Base-by-base conservation (phyloP, 2,888 invertebrate species). In the Pyrgus malvae region DNA sequence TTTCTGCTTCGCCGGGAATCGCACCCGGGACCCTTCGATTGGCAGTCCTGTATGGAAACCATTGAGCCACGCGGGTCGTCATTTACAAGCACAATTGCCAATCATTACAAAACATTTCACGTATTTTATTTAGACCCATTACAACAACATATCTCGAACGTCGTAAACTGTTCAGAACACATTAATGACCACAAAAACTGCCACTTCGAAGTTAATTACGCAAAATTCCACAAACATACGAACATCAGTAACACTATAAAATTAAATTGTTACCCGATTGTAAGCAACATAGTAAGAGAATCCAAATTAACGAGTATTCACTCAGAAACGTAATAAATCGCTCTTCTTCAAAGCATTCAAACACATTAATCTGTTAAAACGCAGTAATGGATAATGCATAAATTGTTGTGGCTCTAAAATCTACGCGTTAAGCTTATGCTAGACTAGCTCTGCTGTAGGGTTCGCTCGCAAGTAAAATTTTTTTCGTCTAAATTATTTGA, bases 121-220 rank as follows among this genome's bases (percentile, higher is more conserved):
- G 7, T n/a, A 25, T 42, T 62, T 69, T 71, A 70, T 76, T 67
- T 58, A 61, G 64, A 65, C 75, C 80, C 77, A 79, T 85, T 80
- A 83, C 27, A 19, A n/a, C 37, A 17, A 37, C 16, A 73, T 76
- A 75, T 70, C 67, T 80, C 73, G 48, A 78, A 71, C 72, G 64
- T 68, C 68, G 68, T 77, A 72, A 67, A 67, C 59, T 53, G 51
- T 42, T 55, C 68, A 64, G 66, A 70, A 68, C 72, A 70, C 71
- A 68, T 68, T 74, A 76, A 74, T 78, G 76, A 78, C 76, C 72
- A 78, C 79, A 84, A 84, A 83, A 87, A 86, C 78, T 83, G 78
- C 83, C 80, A 83, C 80, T 79, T 74, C 72, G 61, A 69, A 75
- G 71, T 78, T 83, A 86, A 89, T 88, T 82, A 83, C 77, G 83